A percentile compares a stretch with the other conserved stretches of the same genome.
These are phyloP conservation scores for Dolichopus griseipennis DNA, from an alignment of 2,888 invertebrate genomes.

Conservation along the genomic window DNA sequence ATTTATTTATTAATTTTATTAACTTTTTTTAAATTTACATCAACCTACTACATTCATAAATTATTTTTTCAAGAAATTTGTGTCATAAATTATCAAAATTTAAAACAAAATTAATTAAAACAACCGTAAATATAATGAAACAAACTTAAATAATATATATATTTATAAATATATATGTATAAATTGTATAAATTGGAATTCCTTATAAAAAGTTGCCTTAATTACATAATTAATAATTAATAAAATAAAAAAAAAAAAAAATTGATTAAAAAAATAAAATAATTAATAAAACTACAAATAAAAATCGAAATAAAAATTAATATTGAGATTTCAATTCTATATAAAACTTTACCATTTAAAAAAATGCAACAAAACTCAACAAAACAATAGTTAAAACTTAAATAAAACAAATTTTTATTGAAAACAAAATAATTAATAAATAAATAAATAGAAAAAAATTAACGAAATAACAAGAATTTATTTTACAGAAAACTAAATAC, in stretches of 20 bases:
- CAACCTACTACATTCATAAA: background rate
- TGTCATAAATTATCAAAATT: background rate
- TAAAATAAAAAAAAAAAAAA: background rate
- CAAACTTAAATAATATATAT: background rate
- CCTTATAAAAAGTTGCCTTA: conserved; percentile 13
- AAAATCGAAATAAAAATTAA: conserved; percentile 2
- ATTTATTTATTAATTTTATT: no score
- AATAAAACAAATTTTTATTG: background rate
- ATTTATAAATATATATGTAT: background rate
- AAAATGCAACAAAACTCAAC: background rate
- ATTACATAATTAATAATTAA: conserved; percentile 9
- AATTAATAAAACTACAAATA: background rate
- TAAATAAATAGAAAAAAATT: no score
- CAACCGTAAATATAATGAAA: background rate
- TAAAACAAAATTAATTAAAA: conserved; percentile 6
- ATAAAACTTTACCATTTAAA: background rate
- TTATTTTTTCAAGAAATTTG: background rate
- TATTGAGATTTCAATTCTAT: background rate
- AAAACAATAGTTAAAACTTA: background rate
- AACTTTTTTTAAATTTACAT: no score
- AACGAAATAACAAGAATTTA: conserved; percentile 1
- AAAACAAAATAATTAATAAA: no score
- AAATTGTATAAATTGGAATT: background rate
- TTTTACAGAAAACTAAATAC: background rate
- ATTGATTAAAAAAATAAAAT: background rate